These are phyloP conservation scores for Meandrusa payeni DNA, from an alignment of 2,888 invertebrate genomes.

Conservation along the genomic window DNA sequence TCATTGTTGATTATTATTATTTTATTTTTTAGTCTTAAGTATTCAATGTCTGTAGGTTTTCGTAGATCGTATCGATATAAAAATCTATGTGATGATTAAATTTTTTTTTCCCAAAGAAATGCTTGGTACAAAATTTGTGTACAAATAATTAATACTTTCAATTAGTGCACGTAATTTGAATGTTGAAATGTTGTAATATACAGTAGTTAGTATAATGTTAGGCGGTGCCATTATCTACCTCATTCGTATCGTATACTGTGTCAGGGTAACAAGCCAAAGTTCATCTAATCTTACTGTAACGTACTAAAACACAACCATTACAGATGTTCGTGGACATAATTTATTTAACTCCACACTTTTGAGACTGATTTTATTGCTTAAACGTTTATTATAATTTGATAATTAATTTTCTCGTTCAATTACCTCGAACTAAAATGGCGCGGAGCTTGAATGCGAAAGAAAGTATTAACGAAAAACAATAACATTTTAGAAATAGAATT, in stretches of 20 bases:
- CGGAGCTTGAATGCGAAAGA: too few relatives aligned
- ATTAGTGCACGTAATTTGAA: slow-evolving; percentile 67
- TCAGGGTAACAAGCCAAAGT: slow-evolving; percentile 75
- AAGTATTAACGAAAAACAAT: too few relatives aligned
- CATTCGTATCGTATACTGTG: slow-evolving; percentile 53
- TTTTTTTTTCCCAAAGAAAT: slow-evolving; percentile 77
- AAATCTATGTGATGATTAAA: slow-evolving; percentile 40
- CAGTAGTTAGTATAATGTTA: slow-evolving; percentile 66
- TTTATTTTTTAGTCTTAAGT: slow-evolving; percentile 66
- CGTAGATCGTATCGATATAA: slow-evolving; percentile 48
- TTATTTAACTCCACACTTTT: slow-evolving; percentile 44
- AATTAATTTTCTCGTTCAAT: slow-evolving; percentile 27
- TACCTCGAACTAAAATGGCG: neutral
- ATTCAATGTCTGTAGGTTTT: slow-evolving; percentile 57
- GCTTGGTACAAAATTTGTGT: slow-evolving; percentile 78
- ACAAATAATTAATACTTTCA: slow-evolving; percentile 65
- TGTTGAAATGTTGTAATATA: slow-evolving; percentile 71
- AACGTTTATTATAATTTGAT: slow-evolving; percentile 28
- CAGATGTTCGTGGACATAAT: slow-evolving; percentile 33
- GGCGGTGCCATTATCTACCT: slow-evolving; percentile 75
- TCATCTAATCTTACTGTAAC: slow-evolving; percentile 59
- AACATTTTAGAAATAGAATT: too few relatives aligned
- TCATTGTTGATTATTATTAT: slow-evolving; percentile 79
- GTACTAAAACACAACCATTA: slow-evolving; percentile 66
- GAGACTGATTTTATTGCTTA: slow-evolving; percentile 54